Percentiles rank a stretch among this genome's conserved stretches.
These are phyloP conservation scores for Epinotia bilunana DNA, from an alignment of 2,888 invertebrate species.

Conservation along the genomic window DNA sequence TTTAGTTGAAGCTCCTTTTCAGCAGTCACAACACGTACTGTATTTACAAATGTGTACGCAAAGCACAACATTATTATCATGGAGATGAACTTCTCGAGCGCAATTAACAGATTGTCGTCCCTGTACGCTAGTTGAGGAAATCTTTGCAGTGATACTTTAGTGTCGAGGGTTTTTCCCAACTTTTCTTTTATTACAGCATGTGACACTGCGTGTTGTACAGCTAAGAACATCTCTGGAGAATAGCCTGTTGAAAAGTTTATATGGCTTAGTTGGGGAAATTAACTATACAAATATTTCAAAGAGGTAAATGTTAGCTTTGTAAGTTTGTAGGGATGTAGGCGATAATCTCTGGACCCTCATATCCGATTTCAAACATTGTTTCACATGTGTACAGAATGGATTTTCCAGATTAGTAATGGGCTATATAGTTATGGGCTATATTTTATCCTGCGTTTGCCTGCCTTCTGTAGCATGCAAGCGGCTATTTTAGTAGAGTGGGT, in stretches of 20 bases:
- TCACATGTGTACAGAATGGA: too few species aligned
- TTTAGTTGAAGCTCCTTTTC: conserved; percentile 92
- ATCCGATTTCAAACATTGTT: too few species aligned
- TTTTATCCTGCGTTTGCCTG: too few species aligned
- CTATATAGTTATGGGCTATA: too few species aligned
- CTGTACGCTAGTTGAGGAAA: conserved; percentile 90
- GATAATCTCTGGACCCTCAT: too few species aligned
- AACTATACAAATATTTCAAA: too few species aligned
- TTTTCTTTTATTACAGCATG: conserved; percentile 75
- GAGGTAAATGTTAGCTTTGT: too few species aligned
- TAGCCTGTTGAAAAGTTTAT: conserved; percentile 60
- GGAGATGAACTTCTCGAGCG: conserved; percentile 89
- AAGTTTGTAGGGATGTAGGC: too few species aligned
- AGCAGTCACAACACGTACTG: conserved; percentile 89
- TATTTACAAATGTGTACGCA: conserved; percentile 91
- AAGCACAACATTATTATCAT: conserved; percentile 93
- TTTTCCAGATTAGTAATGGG: too few species aligned
- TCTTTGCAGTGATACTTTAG: conserved; percentile 84
- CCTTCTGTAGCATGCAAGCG: too few species aligned
- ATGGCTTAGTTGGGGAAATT: neutral
- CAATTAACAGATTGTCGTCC: conserved; percentile 87
- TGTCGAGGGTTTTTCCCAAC: conserved; percentile 64
- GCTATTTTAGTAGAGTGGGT: too few species aligned
- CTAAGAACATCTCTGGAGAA: conserved; percentile 77
- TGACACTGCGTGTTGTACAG: conserved; percentile 76